Evolutionary conservation across 2,888 invertebrate species (phyloP), one percentile per base, ranked within the genome.

Genomic region (Brassicogethes aeneus): DNA sequence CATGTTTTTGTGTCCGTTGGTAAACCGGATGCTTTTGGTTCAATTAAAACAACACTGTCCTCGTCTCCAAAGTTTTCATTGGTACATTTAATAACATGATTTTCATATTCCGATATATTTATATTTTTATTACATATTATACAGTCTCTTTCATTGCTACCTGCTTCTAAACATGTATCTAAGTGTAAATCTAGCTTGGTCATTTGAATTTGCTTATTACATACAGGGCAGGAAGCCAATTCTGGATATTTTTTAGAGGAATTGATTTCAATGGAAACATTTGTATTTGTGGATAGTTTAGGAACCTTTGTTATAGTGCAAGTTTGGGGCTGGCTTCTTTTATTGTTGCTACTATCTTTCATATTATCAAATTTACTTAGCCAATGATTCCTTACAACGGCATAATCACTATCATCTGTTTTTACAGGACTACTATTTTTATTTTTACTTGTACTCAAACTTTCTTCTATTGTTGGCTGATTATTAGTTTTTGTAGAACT

Each of bases 361-460:
- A 13, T 7, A 36, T 31, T 16, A 12, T 31, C 15, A 50, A 60
- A 69, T 57, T 68, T 69, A 31, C 62, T 61, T 3, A 56, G 17
- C 70, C 70, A 70, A 52, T 63, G 61, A 51, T 67, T 64, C 42
- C 69, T 54, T 30, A 68, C 67, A 17, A 48, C 46, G 12, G 58
- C 50, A 47, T 60, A 62, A 50, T 62, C 55, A n/a, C n/a, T n/a
- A n/a, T n/a, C n/a, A 32, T 46, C 34, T 17, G 43, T 44, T 31
- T 37, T 46, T 15, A 16, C 17, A 29, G 34, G 23, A 23, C 34
- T 15, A 12, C 39, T 34, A 36, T 43, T 45, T 31, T 52, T 40
- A 34, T 23, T 36, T 30, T 45, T 44, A 17, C 52, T n/a, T n/a
- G n/a, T n/a, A n/a, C n/a, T n/a, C n/a, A n/a, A n/a, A n/a, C n/a